Evolutionary conservation across 2,888 invertebrate genomes (phyloP).

Genomic region (Artemia sp.): DNA sequence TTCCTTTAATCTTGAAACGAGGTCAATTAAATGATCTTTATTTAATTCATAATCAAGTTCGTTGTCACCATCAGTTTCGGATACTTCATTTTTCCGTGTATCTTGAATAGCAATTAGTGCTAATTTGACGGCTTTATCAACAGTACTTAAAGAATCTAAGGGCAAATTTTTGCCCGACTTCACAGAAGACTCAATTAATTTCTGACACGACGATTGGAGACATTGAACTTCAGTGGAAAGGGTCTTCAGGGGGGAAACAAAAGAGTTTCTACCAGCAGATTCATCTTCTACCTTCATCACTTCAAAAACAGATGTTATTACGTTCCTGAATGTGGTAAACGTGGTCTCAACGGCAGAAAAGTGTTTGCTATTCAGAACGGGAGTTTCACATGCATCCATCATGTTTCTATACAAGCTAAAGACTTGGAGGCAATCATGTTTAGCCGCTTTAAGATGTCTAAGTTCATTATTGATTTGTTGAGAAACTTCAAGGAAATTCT

Average conservation of each 20-base stretch:
- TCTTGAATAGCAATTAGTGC: conserved; percentile 43
- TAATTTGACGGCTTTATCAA: conserved; percentile 38
- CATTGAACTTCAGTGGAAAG: background rate
- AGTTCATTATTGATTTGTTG: background rate
- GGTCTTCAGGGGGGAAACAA: background rate
- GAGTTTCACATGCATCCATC: background rate
- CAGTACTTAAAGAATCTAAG: conserved; percentile 22
- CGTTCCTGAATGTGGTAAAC: background rate
- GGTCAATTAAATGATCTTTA: background rate
- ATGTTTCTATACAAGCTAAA: background rate
- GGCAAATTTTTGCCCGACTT: background rate
- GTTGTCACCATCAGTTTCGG: conserved; percentile 30
- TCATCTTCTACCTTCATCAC: background rate
- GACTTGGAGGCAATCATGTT: background rate
- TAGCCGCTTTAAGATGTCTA: background rate
- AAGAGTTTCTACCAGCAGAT: background rate
- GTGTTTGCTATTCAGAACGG: background rate
- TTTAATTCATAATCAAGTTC: conserved; percentile 27
- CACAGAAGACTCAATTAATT: background rate
- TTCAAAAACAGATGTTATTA: background rate
- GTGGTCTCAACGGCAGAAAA: background rate
- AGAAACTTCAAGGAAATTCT: background rate
- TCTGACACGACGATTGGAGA: background rate
- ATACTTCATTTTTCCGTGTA: conserved; percentile 35
- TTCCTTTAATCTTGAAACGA: background rate